phyloP scores from a whole-genome alignment of 2,888 invertebrate genomes.

The Lasioglossum leucozonium region DNA sequence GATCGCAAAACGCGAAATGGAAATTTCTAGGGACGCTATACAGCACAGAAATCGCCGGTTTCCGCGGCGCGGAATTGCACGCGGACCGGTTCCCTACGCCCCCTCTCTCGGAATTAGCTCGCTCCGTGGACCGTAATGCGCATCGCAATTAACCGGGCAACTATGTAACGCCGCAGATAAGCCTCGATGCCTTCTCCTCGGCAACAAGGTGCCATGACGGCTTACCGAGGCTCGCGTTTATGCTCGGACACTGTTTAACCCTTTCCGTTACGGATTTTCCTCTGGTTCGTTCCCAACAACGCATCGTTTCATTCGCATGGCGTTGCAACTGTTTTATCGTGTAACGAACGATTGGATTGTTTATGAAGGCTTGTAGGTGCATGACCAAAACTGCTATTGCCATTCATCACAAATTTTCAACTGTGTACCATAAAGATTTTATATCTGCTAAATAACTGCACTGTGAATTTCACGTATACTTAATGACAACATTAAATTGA shows the following conservation, averaged over 20 bases:
- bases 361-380: no score
- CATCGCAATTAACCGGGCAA: slow-evolving; percentile 64
- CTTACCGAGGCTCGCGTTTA: slow-evolving; percentile 5
- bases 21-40: slow-evolving; percentile 15
- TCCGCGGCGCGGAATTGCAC: slow-evolving; percentile 2
- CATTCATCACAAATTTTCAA: no score
- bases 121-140: slow-evolving; percentile 62
- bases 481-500: no score
- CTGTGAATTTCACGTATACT: no score
- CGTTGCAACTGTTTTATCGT: no score
- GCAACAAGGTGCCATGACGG: slow-evolving; percentile 3
- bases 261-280: background rate
- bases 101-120: slow-evolving; percentile 56
- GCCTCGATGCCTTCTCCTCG: slow-evolving; percentile 26
- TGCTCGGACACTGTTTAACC: background rate
- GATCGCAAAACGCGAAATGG: slow-evolving; percentile 19
- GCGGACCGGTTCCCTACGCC: slow-evolving; percentile 3
- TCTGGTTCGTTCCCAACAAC: background rate
- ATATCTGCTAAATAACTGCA: no score
- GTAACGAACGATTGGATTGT: no score
- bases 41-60: slow-evolving; percentile 30
- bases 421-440: no score
- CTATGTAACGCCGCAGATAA: slow-evolving; percentile 64
- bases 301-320: no score
- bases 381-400: no score